These are phyloP conservation scores for Bolinopsis microptera DNA, from an alignment of 37 sponge, comb jelly and placozoan genomes.

Conservation along the genomic window DNA sequence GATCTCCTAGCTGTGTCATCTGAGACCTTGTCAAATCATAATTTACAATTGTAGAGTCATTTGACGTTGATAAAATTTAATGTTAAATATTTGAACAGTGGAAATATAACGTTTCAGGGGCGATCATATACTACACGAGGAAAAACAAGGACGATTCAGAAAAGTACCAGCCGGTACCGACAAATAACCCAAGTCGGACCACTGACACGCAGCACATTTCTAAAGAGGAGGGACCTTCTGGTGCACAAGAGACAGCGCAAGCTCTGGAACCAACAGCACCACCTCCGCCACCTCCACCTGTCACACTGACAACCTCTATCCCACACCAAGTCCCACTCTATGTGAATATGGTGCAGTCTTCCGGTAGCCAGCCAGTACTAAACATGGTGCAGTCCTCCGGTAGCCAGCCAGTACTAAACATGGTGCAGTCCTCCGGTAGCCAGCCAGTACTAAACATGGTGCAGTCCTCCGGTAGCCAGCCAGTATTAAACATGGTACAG, in stretches of 20 bases:
- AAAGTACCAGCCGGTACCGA: not conserved
- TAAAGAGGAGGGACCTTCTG: not conserved
- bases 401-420: not conserved
- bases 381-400: not conserved
- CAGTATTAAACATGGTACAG: not conserved
- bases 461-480: not conserved
- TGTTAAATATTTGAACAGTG: no score
- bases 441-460: not conserved
- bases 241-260: no score
- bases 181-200: not conserved
- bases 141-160: not conserved
- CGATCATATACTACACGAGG: not conserved
- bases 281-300: no score
- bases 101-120: not conserved
- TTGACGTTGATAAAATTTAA: no score
- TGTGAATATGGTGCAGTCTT: not conserved
- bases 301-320: not conserved
- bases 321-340: not conserved
- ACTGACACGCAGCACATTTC: not conserved
- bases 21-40: no score
- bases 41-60: no score
- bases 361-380: not conserved
- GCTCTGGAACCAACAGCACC: no score
- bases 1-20: no score
- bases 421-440: not conserved